These are phyloP conservation scores for Amitus sp. DNA, from an alignment of 2,888 invertebrate genomes.

Conservation along the genomic window DNA sequence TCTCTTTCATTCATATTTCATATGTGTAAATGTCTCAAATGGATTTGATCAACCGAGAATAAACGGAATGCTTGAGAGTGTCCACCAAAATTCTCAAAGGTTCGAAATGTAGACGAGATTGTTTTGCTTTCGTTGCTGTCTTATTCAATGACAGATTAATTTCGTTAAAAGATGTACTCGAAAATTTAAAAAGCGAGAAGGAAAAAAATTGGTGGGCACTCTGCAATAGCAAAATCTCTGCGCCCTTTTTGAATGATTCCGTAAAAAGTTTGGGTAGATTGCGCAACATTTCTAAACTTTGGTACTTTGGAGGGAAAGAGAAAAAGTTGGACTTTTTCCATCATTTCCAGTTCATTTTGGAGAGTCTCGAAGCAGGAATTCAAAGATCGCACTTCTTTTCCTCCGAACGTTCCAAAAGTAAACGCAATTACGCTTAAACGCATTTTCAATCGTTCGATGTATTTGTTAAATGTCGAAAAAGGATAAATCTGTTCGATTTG, in stretches of 20 bases:
- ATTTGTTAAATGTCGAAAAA: background rate
- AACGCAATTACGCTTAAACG: background rate
- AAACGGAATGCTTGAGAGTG: background rate
- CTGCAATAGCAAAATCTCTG: background rate
- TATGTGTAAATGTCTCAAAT: background rate
- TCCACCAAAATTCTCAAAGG: background rate
- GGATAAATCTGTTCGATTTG: background rate
- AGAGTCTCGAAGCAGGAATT: background rate
- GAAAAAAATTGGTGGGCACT: constrained; percentile 1
- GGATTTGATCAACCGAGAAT: background rate
- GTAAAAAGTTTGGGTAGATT: background rate
- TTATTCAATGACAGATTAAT: too few relatives aligned
- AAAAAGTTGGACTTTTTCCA: background rate
- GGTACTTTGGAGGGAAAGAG: background rate
- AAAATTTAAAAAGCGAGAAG: background rate
- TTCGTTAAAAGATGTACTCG: background rate
- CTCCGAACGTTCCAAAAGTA: background rate
- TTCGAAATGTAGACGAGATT: too few relatives aligned
- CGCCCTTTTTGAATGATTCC: background rate
- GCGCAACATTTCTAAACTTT: background rate
- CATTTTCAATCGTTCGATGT: background rate
- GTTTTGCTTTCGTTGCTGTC: too few relatives aligned
- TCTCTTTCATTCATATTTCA: too few relatives aligned
- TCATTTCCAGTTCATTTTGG: background rate
- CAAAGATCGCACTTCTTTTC: background rate